phyloP scores from a whole-genome alignment of 1,140 invertebrate genomes.

The Portunus trituberculatus region DNA sequence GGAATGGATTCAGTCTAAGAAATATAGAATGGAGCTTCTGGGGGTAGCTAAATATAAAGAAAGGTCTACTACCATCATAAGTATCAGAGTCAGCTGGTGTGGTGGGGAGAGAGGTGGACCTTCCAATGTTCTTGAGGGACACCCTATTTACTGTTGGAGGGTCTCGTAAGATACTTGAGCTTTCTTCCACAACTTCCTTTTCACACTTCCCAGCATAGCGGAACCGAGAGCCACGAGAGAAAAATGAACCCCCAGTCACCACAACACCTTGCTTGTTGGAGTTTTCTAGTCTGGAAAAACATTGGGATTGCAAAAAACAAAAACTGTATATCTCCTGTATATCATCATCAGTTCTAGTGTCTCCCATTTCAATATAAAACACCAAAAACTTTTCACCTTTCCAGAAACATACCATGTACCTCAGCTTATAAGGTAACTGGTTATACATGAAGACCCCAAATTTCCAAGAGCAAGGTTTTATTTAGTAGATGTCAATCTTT shows the following conservation, averaged over 20 bases:
- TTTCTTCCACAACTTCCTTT: slow-evolving; percentile 90
- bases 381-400: not conserved
- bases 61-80: slow-evolving; percentile 66
- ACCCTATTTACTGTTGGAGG: slow-evolving; percentile 77
- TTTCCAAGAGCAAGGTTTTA: no score
- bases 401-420: no score
- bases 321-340: not conserved
- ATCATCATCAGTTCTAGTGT: not conserved
- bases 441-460: no score
- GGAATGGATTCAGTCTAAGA: slow-evolving; percentile 25
- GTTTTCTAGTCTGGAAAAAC: slow-evolving; percentile 86
- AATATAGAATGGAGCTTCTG: not conserved
- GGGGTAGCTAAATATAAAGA: slow-evolving; percentile 13
- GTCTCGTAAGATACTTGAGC: slow-evolving; percentile 77
- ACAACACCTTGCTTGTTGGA: slow-evolving; percentile 92
- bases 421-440: no score
- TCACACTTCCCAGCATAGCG: slow-evolving; percentile 94
- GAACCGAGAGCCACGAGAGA: slow-evolving; percentile 96
- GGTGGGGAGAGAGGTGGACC: slow-evolving; percentile 73
- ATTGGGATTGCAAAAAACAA: not conserved
- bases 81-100: slow-evolving; percentile 75
- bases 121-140: slow-evolving; percentile 68
- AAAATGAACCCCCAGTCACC: slow-evolving; percentile 95
- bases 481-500: no score
- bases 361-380: not conserved